Base-by-base conservation (phyloP, 2,113 vertebrate species). In the Saccopteryx leptura region DNA sequence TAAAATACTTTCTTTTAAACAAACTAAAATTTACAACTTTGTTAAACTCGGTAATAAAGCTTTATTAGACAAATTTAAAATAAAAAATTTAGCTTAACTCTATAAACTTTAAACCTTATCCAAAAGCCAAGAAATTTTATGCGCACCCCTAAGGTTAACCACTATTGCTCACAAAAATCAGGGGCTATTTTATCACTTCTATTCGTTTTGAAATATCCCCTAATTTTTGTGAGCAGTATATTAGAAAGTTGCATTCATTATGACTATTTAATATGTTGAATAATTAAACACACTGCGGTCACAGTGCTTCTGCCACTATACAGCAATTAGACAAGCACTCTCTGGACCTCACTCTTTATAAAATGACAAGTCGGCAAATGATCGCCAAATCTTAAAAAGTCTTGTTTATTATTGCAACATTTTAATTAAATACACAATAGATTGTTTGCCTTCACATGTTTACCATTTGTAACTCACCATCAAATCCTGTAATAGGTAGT, bases 21-120 rank as follows among this genome's bases (percentile, higher is more conserved):
- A 72, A 91, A 80, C 58, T 71, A 87, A 65, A 94, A 83, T 65
- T 60, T 23, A 90, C 19, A 82, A 96, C 28, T 80, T 81, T 75
- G 54, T 7, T 88, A 96, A 92, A 33, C 48, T 4, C 0, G 76
- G 21, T 86, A 58, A 92, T 31, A 87, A 94, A 80, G 12, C 8
- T 60, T 88, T 33, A 88, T 81, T 72, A 90, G 92, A 52, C 31
- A 95, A 83, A 69, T 82, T 65, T 54, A 75, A 91, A 95, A 78
- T 65, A 72, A 93, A 95, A 92, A 92, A 63, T 90, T 95, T 31
- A 58, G n/a, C 17, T 90, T 92, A 68, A 85, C 8, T 94, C 18
- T 90, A 93, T 90, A 93, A 94, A 94, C 79, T 93, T 94, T 90
- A 93, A 93, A 66, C 19, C 60, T 86, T 52, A 91, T 23, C 76